Evolutionary conservation across 2,888 invertebrate genomes (phyloP).

Genomic region (Hololepta plana): DNA sequence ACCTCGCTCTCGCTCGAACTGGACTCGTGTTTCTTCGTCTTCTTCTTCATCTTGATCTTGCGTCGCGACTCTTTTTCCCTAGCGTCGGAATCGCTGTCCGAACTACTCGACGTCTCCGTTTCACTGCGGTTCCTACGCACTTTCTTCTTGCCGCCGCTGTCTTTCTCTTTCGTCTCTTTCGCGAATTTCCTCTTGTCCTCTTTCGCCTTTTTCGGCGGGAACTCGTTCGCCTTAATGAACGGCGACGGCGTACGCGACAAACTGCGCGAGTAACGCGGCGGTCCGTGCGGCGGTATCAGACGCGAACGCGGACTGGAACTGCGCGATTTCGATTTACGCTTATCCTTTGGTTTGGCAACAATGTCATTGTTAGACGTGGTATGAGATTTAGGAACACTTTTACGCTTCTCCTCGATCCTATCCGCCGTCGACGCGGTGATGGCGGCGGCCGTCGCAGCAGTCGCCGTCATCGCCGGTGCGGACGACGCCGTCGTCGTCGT

Average conservation of each 20-base stretch:
- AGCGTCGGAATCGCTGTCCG: conserved; percentile 19
- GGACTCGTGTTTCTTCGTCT: conserved; percentile 31
- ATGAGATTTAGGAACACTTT: conserved; percentile 14
- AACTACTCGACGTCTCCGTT: conserved; percentile 24
- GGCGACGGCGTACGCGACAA: conserved; percentile 76
- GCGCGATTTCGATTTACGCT: conserved; percentile 22
- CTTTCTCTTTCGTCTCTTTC: conserved; percentile 5
- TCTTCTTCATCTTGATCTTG: conserved; percentile 20
- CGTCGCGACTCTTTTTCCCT: conserved; percentile 20
- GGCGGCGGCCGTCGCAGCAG: too few relatives aligned
- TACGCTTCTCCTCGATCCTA: conserved; percentile 13
- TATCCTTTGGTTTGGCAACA: conserved; percentile 15
- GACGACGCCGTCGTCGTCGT: conserved; percentile 13
- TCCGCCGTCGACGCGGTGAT: conserved; percentile 10
- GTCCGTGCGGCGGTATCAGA: conserved; percentile 25
- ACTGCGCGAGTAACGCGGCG: conserved; percentile 46
- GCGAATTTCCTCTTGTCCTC: conserved; percentile 29
- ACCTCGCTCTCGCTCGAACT: conserved; percentile 29
- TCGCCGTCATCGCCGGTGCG: too few relatives aligned
- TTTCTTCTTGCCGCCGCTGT: too few relatives aligned
- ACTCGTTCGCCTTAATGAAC: conserved; percentile 52
- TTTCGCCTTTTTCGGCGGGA: conserved; percentile 29
- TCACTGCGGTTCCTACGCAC: conserved; percentile 25
- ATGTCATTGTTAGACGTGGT: conserved; percentile 11
- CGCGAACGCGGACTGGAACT: conserved; percentile 22